These are phyloP conservation scores for Himalopsyche phryganea DNA, from an alignment of 1,140 invertebrate genomes.

Conservation along the genomic window DNA sequence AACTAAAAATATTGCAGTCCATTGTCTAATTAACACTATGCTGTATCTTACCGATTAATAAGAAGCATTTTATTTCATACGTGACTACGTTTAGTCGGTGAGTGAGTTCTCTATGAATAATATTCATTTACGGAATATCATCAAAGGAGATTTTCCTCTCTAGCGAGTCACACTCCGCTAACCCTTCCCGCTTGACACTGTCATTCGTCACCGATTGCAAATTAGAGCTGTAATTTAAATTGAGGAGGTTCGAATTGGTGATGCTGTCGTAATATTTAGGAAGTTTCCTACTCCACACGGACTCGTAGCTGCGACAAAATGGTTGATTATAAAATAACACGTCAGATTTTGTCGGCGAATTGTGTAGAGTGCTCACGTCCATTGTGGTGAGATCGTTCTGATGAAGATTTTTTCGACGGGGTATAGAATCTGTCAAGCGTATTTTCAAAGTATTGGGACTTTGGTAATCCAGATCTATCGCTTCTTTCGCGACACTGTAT, in stretches of 20 bases:
- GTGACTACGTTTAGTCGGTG: too few species aligned
- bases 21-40: neutral
- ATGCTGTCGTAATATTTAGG: slow-evolving; percentile 49
- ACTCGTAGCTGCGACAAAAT: slow-evolving; percentile 31
- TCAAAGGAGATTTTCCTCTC: slow-evolving; percentile 31
- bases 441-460: slow-evolving; percentile 25
- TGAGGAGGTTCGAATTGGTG: slow-evolving; percentile 37
- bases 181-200: slow-evolving; percentile 28
- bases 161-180: slow-evolving; percentile 32
- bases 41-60: too few species aligned
- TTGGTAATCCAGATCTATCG: slow-evolving; percentile 24
- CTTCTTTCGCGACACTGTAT: slow-evolving; percentile 16
- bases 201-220: slow-evolving; percentile 43
- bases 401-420: slow-evolving; percentile 40
- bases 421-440: slow-evolving; percentile 40
- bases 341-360: slow-evolving; percentile 33
- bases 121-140: neutral
- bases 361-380: slow-evolving; percentile 37
- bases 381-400: slow-evolving; percentile 40
- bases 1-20: slow-evolving; percentile 1
- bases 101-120: too few species aligned
- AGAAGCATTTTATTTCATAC: too few species aligned
- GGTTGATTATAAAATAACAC: slow-evolving; percentile 30
- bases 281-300: slow-evolving; percentile 45
- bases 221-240: slow-evolving; percentile 40